phyloP scores from a whole-genome alignment of 2,113 vertebrate genomes.

The Heterocephalus glaber region DNA sequence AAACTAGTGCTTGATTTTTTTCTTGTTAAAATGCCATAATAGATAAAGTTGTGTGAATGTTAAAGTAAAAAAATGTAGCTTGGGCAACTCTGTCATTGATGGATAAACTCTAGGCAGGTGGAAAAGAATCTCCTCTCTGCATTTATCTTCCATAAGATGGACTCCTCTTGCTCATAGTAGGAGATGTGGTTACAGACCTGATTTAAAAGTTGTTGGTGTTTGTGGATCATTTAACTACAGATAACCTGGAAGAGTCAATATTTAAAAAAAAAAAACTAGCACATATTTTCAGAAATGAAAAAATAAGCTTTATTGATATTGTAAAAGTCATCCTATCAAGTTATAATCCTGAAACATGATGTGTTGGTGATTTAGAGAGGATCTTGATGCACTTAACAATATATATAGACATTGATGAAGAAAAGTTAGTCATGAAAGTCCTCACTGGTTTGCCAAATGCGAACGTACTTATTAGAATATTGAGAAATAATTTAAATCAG shows the following conservation, averaged over 20 bases:
- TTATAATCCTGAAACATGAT: conserved; percentile 12
- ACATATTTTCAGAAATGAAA: conserved; percentile 38
- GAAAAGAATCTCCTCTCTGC: background rate
- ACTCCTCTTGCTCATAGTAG: background rate
- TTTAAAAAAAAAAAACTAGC: background rate
- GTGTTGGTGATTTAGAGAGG: background rate
- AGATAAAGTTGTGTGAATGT: background rate
- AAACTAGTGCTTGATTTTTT: conserved; percentile 11
- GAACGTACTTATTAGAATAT: background rate
- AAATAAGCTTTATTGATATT: conserved; percentile 36
- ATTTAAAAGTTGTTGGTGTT: background rate
- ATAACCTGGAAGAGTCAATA: background rate
- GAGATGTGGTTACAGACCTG: background rate
- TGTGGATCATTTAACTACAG: background rate
- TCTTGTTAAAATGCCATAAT: conserved; percentile 4
- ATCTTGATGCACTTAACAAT: background rate
- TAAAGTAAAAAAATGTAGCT: background rate
- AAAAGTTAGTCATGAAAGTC: conserved; percentile 17
- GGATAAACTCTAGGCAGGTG: background rate
- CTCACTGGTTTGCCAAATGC: background rate
- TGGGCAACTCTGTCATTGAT: background rate
- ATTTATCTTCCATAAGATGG: background rate
- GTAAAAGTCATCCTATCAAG: background rate
- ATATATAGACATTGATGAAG: background rate
- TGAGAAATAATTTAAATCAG: background rate